Evolutionary conservation across 2,888 invertebrate species (phyloP), one percentile per base, ranked within the genome.

Genomic region (Dendrolimus pini): DNA sequence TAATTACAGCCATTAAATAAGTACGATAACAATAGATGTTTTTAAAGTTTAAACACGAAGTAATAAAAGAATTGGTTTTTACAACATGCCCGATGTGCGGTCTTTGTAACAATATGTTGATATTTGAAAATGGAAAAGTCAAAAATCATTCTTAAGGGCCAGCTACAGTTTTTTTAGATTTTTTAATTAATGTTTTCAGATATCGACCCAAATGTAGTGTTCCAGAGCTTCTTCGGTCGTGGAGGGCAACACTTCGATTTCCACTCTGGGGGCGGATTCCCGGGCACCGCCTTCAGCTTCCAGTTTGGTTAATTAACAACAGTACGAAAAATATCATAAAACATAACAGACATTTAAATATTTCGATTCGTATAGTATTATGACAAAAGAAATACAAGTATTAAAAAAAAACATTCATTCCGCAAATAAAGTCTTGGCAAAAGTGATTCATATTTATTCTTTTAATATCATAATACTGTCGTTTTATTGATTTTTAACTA

Each of bases 191-290:
- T 82, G 79, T 57, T 92, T 93, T 68, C 93, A 91, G 94, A 96
- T 79, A 93, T 96, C 71, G 96, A 97, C 87, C 96, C 96, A 8
- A 94, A 94, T 77, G 94, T 95, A 78, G 95, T 96, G 80, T 97
- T 96, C 93, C 95, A 96, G 75, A 92, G 95, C 3, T 97, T 96
- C 93, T 97, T 95, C 91, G 93, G 93, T 73, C 90, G 91, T 54
- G 88, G 90, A 18, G 86, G 85, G 41, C 89, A 89, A 58, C 90
- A 89, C 63, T 93, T 91, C 70, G 92, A 92, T 65, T 92, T 93
- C 78, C 88, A 88, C 53, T 82, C 89, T 8, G 82, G 82, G n/a
- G 77, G 82, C 47, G 87, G 91, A 41, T 93, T 92, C 79, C 93
- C 94, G 0, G 93, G 92, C 7, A 91, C 87, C 13, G 91, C 93